Base-by-base conservation (phyloP, 2,797 vertebrate species). In the Aphelocoma californica region DNA sequence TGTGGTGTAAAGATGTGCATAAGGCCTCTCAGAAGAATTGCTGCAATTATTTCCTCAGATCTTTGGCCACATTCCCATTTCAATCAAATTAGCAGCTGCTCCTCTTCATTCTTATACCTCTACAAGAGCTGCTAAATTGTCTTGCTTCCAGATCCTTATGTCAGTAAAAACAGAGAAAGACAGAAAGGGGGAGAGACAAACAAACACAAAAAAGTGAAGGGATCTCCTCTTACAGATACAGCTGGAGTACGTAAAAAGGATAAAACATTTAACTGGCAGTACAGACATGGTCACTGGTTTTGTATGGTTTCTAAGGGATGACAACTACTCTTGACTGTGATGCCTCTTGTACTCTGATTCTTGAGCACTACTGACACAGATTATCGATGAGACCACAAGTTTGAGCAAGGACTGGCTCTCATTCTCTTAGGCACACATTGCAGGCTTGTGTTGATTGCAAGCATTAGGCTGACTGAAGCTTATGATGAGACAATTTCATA, bases 51-150 rank as follows among this genome's bases (percentile, higher is more conserved):
- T 91, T 93, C 36, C 87, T 92, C 44, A 81, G 66, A 54, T 73
- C 70, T 96, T 56, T 87, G 83, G 87, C 54, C 82, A 65, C 64
- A 58, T 95, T 96, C 80, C 72, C 73, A 80, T 84, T 93, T 94
- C 80, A 92, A 85, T 88, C 74, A 81, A 97, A 86, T 96, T 83
- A 96, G 71, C 75, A 96, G 45, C 73, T 95, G 85, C 36, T 91
- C 36, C 80, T 94, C 80, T 69, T 91, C 47, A 87, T 81, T 94
- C n/a, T 91, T 81, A 56, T 87, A 77, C 51, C 24, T 84, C 66
- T 88, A 38, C 4, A 74, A 80, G 57, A 85, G 21, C 57, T 54
- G 29, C 36, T 60, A 44, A 79, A n/a, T 53, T 84, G 32, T 81
- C 53, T 73, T 69, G 23, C 44, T 92, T 86, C 66, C 57, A 72